These are phyloP conservation scores for Podarcis muralis DNA, from an alignment of 2,113 vertebrate species.

Conservation along the genomic window DNA sequence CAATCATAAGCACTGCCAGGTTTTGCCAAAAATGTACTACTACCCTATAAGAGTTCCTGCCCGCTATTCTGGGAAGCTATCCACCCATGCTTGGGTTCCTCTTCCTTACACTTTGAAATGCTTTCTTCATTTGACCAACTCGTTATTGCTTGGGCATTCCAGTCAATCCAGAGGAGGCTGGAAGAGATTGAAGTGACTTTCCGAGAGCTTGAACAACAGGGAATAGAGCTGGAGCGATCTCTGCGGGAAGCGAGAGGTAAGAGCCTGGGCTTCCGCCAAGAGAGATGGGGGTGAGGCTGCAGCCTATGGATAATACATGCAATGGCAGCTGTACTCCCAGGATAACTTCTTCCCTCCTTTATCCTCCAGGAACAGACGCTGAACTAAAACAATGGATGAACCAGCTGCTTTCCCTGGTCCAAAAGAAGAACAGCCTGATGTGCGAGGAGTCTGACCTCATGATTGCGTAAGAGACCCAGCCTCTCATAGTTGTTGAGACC, in stretches of 20 bases:
- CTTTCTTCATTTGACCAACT: background rate
- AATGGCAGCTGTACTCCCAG: background rate
- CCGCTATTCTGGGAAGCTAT: background rate
- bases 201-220: conserved; percentile 87
- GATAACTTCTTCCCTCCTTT: background rate
- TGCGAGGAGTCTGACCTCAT: conserved; percentile 94
- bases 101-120: background rate
- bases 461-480: conserved; percentile 83
- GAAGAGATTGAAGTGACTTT: conserved; percentile 91
- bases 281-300: background rate
- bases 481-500: background rate
- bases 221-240: conserved; percentile 81
- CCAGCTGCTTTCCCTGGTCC: conserved; percentile 86
- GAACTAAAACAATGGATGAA: conserved; percentile 82
- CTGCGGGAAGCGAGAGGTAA: conserved; percentile 82
- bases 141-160: background rate
- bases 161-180: conserved; percentile 91
- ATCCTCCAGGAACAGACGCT: conserved; percentile 27
- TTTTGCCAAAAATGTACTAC: background rate
- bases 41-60: background rate
- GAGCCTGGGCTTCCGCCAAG: background rate
- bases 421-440: conserved; percentile 88
- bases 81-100: too few relatives aligned
- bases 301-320: background rate
- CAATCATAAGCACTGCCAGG: background rate